phyloP scores from a whole-genome alignment of 2,888 invertebrate species.

The Craniophora ligustri region DNA sequence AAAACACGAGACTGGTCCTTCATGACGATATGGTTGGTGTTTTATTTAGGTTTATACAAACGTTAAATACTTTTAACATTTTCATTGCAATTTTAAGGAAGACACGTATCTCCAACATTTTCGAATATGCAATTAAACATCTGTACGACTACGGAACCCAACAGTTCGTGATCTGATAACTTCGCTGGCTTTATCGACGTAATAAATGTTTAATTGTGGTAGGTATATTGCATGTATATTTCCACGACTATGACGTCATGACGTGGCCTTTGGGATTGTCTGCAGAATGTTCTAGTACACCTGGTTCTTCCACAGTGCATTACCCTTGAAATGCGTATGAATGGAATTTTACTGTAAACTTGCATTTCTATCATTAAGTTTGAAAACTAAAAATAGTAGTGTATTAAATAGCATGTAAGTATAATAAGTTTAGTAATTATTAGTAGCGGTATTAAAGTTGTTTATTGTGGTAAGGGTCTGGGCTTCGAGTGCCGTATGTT shows the following conservation, averaged over 20 bases:
- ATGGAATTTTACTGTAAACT: background rate
- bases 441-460: too few relatives aligned
- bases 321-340: background rate
- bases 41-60: too few relatives aligned
- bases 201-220: slow-evolving; percentile 7
- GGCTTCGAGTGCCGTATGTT: too few relatives aligned
- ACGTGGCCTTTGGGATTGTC: background rate
- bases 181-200: background rate
- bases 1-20: too few relatives aligned
- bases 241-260: slow-evolving; percentile 33
- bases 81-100: too few relatives aligned
- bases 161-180: background rate
- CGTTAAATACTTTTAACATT: too few relatives aligned
- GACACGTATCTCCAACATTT: too few relatives aligned
- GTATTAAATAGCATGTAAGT: too few relatives aligned
- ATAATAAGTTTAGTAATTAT: too few relatives aligned
- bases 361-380: background rate
- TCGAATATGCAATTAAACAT: too few relatives aligned
- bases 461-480: too few relatives aligned
- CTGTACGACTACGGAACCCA: background rate
- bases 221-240: slow-evolving; percentile 15
- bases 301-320: background rate
- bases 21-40: too few relatives aligned
- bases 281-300: background rate
- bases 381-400: background rate